Base-by-base conservation (phyloP, 1,140 invertebrate genomes). In the Drosophila lowei region DNA sequence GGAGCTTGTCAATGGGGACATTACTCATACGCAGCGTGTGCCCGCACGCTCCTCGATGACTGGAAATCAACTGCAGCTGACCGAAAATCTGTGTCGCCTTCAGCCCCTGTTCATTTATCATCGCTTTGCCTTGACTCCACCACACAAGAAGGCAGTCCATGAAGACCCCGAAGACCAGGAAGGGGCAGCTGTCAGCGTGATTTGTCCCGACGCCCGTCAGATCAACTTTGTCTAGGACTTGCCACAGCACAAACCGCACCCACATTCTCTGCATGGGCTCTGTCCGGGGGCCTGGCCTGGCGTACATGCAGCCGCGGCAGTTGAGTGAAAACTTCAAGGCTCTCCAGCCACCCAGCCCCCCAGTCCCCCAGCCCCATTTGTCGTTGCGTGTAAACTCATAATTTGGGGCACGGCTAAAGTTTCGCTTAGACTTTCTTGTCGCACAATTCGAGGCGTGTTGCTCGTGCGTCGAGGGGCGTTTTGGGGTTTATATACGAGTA, bases 1-100 rank as follows among this genome's bases (percentile, higher is more conserved):
- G 47, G 28, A 30, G 8, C 5, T 11, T 15, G 38, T 23, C 21
- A 70, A 55, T 15, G 7, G 60, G 43, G 54, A 67, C 53, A 84
- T 84, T 79, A 84, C 75, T 75, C 56, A 84, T 84, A 84, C 79
- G 75, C 66, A 71, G 38, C 61, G 80, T 76, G 59, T 63, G 74
- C 60, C 30, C 58, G 63, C 54, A 48, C 47, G 30, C 30, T 34
- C 28, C 9, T 13, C 34, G 34, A 38, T 38, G 58, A 57, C 25
- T 52, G 46, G 52, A 81, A 81, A 77, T 66, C 60, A 74, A 81
- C 56, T 81, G 79, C 74, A 83, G 74, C 38, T 83, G 79, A 83
- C 79, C 79, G 61, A 78, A 77, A 68, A 73, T 79, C 70, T 73
- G 76, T 66, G 79, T 65, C 70, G 68, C 79, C 59, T 74, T 54